Conservation (phyloP, 2,888 invertebrate species). For the Temnothorax rugatulus region DNA sequence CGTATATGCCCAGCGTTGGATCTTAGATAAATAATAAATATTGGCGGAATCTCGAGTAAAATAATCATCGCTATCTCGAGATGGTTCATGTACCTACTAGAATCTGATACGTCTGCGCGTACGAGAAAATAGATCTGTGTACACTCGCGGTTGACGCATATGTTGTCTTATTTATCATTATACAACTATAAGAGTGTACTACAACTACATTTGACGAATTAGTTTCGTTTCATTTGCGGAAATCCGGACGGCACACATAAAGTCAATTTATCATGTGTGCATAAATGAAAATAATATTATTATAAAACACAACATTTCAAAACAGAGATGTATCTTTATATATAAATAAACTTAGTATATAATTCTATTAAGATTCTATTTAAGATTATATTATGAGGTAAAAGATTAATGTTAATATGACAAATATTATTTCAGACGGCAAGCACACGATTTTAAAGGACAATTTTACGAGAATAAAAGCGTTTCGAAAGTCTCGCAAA, state of each 20-base stretch:
- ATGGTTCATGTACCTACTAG: conserved; percentile 33
- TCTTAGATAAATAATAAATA: conserved; percentile 57
- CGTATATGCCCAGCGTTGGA: conserved; percentile 7
- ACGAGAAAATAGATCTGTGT: conserved; percentile 38
- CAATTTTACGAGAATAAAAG: conserved; percentile 1
- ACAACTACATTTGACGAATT: conserved; percentile 1
- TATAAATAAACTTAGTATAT: background rate
- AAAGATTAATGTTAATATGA: background rate
- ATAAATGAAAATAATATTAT: conserved; percentile 1
- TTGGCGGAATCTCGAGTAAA: conserved; percentile 51
- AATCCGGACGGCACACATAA: background rate
- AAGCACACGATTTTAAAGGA: background rate
- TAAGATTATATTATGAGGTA: background rate
- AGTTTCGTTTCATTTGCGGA: background rate
- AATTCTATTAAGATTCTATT: background rate
- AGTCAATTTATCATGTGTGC: background rate
- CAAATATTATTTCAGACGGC: background rate
- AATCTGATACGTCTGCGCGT: conserved; percentile 33
- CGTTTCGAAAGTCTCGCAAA: conserved; percentile 13
- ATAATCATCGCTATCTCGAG: conserved; percentile 51
- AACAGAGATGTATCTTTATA: background rate
- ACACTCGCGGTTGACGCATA: conserved; percentile 13
- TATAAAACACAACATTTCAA: background rate
- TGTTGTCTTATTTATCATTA: conserved; percentile 34
- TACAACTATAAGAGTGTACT: conserved; percentile 13